These are phyloP conservation scores for Athalia circularis DNA, from an alignment of 2,888 invertebrate genomes.

Conservation along the genomic window DNA sequence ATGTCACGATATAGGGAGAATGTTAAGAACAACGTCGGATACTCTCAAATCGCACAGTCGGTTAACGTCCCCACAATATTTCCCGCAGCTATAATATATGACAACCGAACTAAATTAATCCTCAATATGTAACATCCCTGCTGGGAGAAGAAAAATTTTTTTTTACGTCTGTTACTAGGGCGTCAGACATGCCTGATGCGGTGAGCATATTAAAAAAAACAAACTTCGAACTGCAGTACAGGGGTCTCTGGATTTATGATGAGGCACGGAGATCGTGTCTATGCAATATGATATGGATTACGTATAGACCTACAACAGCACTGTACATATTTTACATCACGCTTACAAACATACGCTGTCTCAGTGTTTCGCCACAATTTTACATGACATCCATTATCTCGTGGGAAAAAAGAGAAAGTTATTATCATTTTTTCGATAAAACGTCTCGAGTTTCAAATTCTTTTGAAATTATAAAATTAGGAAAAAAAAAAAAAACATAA, in stretches of 20 bases:
- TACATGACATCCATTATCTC: too few species aligned
- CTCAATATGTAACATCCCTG: constrained; percentile 34
- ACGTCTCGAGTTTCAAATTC: background rate
- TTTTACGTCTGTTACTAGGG: background rate
- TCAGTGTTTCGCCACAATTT: background rate
- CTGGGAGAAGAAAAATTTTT: constrained; percentile 16
- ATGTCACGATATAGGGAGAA: constrained; percentile 9
- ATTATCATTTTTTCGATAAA: too few species aligned
- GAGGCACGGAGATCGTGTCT: constrained; percentile 39
- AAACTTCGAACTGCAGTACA: constrained; percentile 10
- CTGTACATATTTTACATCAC: constrained; percentile 10
- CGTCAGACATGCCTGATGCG: constrained; percentile 12
- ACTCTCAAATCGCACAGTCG: background rate
- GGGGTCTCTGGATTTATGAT: constrained; percentile 38
- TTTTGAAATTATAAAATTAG: too few species aligned
- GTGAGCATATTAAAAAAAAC: constrained; percentile 32
- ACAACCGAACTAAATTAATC: constrained; percentile 31
- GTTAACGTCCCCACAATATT: background rate
- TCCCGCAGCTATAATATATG: background rate
- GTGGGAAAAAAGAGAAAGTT: too few species aligned
- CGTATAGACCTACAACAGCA: constrained; percentile 9
- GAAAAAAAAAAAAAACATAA: too few species aligned
- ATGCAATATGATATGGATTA: constrained; percentile 35
- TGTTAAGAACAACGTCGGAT: background rate
- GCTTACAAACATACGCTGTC: constrained; percentile 13